phyloP scores from a whole-genome alignment of 2,888 invertebrate genomes.

The Drosophila infuscata region DNA sequence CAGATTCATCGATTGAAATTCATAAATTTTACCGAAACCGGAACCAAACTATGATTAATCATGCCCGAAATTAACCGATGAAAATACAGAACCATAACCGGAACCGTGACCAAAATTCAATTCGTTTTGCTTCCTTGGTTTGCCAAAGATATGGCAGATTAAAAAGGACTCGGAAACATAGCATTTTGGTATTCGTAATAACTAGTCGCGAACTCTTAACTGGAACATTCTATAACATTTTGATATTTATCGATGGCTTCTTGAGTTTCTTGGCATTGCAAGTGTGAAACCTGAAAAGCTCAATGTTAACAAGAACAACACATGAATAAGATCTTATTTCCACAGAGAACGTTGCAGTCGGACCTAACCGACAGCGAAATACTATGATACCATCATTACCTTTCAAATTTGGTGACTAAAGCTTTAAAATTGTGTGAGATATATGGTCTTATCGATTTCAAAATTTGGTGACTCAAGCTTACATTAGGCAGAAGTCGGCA shows the following conservation, averaged over 20 bases:
- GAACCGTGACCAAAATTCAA: neutral
- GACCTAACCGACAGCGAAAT: too few species aligned
- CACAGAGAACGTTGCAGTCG: neutral
- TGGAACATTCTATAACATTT: neutral
- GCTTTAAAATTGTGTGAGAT: too few species aligned
- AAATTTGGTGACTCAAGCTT: too few species aligned
- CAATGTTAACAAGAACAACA: slow-evolving; percentile 65
- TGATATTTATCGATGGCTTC: neutral
- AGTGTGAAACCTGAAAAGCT: slow-evolving; percentile 57
- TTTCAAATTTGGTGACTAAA: too few species aligned
- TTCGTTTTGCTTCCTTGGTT: neutral
- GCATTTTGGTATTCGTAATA: neutral
- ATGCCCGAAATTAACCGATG: neutral
- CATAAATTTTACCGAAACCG: neutral
- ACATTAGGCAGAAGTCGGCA: too few species aligned
- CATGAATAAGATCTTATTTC: slow-evolving; percentile 8
- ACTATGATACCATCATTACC: too few species aligned
- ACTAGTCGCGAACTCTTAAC: neutral
- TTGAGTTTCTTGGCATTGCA: neutral
- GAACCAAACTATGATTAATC: neutral
- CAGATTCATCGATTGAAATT: neutral
- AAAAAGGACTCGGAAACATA: neutral
- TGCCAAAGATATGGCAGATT: neutral
- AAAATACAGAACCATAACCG: neutral
- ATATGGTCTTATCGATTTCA: too few species aligned